A percentile compares a stretch with the other conserved stretches of the same genome.
Evolutionary conservation across 2,113 vertebrate species (phyloP).

Genomic region (Engraulis encrasicolus): DNA sequence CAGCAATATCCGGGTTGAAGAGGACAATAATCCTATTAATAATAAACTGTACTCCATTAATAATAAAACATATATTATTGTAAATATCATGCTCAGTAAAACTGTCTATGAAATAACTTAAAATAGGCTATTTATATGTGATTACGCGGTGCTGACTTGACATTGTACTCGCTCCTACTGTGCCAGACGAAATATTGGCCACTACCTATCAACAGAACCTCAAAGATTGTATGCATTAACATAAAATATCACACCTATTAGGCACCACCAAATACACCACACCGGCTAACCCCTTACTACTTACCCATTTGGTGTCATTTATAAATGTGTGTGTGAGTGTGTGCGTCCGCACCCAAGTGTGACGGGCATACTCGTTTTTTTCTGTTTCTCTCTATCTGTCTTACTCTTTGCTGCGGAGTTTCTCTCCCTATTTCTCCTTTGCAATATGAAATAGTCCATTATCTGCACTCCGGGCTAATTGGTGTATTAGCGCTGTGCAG

Average conservation of each 20-base stretch:
- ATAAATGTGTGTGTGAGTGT: too few relatives aligned
- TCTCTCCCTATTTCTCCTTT: conserved; percentile 65
- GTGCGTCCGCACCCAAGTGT: too few relatives aligned
- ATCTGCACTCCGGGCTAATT: conserved; percentile 82
- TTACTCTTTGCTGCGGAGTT: conserved; percentile 44
- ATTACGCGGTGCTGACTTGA: background rate
- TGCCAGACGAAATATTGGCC: too few relatives aligned
- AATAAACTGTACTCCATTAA: too few relatives aligned
- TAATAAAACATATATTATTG: background rate
- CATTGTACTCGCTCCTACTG: background rate
- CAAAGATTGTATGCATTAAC: background rate
- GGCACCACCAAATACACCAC: too few relatives aligned
- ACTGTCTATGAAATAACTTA: background rate
- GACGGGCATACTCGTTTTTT: background rate
- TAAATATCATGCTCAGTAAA: background rate
- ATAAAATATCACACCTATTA: background rate
- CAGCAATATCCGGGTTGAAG: background rate
- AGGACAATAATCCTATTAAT: too few relatives aligned
- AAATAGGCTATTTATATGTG: background rate
- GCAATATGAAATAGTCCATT: conserved; percentile 80
- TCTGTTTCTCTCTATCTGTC: conserved; percentile 42
- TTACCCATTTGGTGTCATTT: too few relatives aligned
- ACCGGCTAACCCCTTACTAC: too few relatives aligned
- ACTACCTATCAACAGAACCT: background rate
- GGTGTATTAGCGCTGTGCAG: conserved; percentile 79